phyloP scores from a whole-genome alignment of 1,140 invertebrate species.

The Sarcophaga bullata region DNA sequence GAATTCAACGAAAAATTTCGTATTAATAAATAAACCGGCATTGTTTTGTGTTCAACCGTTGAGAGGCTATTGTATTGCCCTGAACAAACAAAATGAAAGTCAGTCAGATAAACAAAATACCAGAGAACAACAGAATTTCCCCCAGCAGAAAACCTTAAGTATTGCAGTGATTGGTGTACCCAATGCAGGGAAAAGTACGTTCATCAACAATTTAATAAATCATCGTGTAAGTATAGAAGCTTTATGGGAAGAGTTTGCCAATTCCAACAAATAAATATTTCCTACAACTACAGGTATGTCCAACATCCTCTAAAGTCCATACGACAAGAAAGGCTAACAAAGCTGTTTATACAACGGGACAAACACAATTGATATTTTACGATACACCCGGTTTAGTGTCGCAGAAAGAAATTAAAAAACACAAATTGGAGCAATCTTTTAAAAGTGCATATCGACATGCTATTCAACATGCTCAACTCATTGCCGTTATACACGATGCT shows the following conservation, averaged over 20 bases:
- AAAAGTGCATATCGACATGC: constrained; percentile 73
- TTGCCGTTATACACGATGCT: constrained; percentile 88
- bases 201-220: constrained; percentile 86
- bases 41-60: background rate
- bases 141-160: constrained; percentile 73
- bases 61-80: background rate
- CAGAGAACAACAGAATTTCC: background rate
- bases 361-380: constrained; percentile 88
- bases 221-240: constrained; percentile 73
- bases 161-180: constrained; percentile 90
- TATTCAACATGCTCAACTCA: constrained; percentile 79
- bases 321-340: constrained; percentile 81
- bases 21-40: constrained; percentile 9
- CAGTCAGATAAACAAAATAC: background rate
- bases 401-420: constrained; percentile 74
- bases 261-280: background rate
- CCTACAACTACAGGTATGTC: constrained; percentile 76
- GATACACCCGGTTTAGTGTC: constrained; percentile 87
- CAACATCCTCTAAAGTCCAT: constrained; percentile 89
- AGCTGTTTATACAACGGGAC: constrained; percentile 76
- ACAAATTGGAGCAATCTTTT: constrained; percentile 75
- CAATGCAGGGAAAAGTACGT: constrained; percentile 94
- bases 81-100: background rate
- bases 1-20: background rate
- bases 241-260: background rate